These are phyloP conservation scores for Sycobia sp. DNA, from an alignment of 1,140 invertebrate genomes.

Conservation along the genomic window DNA sequence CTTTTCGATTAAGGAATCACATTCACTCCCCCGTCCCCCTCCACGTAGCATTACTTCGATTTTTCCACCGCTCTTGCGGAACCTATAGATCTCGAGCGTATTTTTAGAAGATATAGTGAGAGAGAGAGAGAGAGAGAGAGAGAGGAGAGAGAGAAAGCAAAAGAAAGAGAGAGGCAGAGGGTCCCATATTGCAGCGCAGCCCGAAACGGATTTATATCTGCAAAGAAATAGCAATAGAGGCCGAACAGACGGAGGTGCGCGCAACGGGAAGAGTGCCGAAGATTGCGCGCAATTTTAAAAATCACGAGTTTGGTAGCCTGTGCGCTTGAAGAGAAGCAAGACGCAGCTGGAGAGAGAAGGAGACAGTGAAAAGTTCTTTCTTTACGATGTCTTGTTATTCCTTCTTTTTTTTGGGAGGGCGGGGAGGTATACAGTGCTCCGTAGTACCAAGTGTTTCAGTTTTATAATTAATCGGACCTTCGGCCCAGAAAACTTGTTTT, in stretches of 20 bases:
- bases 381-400: not conserved
- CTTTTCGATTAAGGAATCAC: slow-evolving; percentile 30
- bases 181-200: slow-evolving; percentile 1
- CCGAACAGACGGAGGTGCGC: too few species aligned
- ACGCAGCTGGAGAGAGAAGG: not conserved
- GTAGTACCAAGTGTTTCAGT: slow-evolving; percentile 14
- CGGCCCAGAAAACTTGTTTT: slow-evolving; percentile 7
- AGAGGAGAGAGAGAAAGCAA: too few species aligned
- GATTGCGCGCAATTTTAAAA: too few species aligned
- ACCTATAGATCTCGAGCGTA: slow-evolving; percentile 5
- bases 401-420: too few species aligned
- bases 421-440: too few species aligned
- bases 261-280: too few species aligned
- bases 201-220: slow-evolving; percentile 24
- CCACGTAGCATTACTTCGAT: not conserved
- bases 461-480: slow-evolving; percentile 29
- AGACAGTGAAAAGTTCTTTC: not conserved
- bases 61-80: slow-evolving; percentile 13
- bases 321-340: too few species aligned
- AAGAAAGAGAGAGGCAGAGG: too few species aligned
- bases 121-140: too few species aligned
- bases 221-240: too few species aligned
- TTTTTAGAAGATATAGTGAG: too few species aligned
- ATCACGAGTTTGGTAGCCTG: too few species aligned
- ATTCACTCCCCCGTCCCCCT: not conserved